A percentile compares a stretch with the other conserved stretches of the same genome.
Conservation (phyloP, 2,888 invertebrate genomes). For the Dioctria rufipes region DNA sequence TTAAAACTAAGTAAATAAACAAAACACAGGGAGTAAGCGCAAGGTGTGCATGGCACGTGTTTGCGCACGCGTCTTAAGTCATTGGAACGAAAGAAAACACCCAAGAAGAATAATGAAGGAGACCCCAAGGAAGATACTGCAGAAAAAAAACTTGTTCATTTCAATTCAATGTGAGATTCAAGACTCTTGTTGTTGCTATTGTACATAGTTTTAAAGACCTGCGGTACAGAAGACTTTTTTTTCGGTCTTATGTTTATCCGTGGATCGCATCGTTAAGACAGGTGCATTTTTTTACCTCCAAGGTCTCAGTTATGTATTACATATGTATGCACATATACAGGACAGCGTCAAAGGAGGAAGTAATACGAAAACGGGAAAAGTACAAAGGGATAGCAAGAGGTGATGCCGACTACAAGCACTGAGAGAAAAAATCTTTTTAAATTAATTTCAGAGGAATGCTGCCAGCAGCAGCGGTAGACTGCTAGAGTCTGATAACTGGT, state of each 20-base stretch:
- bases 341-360: neutral
- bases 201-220: conserved; percentile 6
- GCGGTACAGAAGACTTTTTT: conserved; percentile 48
- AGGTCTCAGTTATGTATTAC: neutral
- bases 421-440: conserved; percentile 30
- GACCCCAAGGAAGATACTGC: conserved; percentile 28
- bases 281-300: conserved; percentile 45
- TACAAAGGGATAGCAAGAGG: conserved; percentile 2
- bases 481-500: too few species aligned
- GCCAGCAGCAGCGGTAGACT: neutral
- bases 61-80: conserved; percentile 56
- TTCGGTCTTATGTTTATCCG: conserved; percentile 46
- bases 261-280: conserved; percentile 48
- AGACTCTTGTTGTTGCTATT: neutral
- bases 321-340: neutral
- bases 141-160: neutral
- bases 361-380: conserved; percentile 8
- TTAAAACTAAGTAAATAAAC: neutral
- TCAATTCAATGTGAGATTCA: conserved; percentile 5
- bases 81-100: conserved; percentile 50
- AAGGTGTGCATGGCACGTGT: conserved; percentile 55
- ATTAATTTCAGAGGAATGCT: conserved; percentile 35
- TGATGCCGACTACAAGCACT: neutral
- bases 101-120: conserved; percentile 24
- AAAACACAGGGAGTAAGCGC: neutral